Conservation (phyloP, 2,888 invertebrate genomes). For the Nycteola revayana region DNA sequence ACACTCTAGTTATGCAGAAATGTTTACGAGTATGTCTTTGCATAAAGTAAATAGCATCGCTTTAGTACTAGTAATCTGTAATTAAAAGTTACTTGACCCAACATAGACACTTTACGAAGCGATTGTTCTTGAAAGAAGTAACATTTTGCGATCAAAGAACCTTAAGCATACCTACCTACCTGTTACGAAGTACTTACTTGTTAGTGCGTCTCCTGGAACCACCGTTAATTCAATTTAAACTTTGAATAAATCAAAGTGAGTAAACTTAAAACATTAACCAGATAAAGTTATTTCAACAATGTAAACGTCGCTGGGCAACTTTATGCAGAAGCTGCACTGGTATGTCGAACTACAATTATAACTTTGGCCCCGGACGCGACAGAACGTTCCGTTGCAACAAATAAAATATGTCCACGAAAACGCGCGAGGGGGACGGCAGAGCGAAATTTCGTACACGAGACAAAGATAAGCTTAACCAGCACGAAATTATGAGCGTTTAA, state of each 20-base stretch:
- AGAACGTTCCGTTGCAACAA: constrained; percentile 70
- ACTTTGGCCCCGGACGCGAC: constrained; percentile 75
- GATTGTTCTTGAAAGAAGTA: too few species aligned
- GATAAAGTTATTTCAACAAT: constrained; percentile 74
- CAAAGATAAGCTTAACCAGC: constrained; percentile 82
- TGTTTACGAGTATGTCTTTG: constrained; percentile 39
- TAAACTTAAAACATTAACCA: constrained; percentile 69
- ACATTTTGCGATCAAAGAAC: too few species aligned
- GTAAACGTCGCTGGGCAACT: constrained; percentile 66
- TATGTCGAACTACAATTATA: constrained; percentile 81
- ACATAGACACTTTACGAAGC: too few species aligned
- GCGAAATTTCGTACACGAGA: constrained; percentile 79
- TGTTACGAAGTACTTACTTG: too few species aligned
- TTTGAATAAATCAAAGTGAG: constrained; percentile 38
- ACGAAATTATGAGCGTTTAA: constrained; percentile 82
- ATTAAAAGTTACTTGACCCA: too few species aligned
- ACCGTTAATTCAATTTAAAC: constrained; percentile 27
- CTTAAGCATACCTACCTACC: too few species aligned
- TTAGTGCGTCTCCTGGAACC: constrained; percentile 7
- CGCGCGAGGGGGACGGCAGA: constrained; percentile 70
- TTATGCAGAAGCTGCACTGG: constrained; percentile 76
- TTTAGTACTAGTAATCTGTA: too few species aligned
- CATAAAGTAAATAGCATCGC: too few species aligned
- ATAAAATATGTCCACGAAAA: constrained; percentile 78
- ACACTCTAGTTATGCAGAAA: constrained; percentile 62